Evolutionary conservation across 1,140 invertebrate genomes (phyloP).

Genomic region (Drosophila kikkawai): DNA sequence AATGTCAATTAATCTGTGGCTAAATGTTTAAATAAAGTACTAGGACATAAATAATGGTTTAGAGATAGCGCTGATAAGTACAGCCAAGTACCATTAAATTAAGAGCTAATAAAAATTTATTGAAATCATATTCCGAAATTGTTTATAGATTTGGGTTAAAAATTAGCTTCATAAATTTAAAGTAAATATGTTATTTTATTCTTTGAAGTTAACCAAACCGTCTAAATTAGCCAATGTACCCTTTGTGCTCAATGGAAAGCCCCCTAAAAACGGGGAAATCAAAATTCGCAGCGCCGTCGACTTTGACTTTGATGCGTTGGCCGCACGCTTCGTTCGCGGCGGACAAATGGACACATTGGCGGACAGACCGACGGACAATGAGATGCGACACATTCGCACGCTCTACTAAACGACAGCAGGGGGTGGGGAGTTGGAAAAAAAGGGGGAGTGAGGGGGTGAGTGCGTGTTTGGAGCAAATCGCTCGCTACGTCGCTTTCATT

Average conservation of each 20-base stretch:
- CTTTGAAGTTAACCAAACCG: rapidly evolving
- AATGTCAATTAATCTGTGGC: background rate
- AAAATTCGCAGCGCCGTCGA: constrained; percentile 57
- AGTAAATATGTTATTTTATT: background rate
- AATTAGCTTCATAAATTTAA: background rate
- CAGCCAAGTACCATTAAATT: constrained; percentile 1
- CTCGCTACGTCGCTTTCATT: constrained; percentile 68
- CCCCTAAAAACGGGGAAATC: constrained; percentile 41
- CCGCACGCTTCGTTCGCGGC: constrained; percentile 51
- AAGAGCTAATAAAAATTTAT: constrained; percentile 18
- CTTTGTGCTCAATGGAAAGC: constrained; percentile 10
- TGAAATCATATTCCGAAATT: constrained; percentile 7
- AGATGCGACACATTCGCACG: constrained; percentile 59
- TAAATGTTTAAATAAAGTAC: constrained; percentile 18
- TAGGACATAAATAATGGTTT: constrained; percentile 9
- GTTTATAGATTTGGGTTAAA: background rate
- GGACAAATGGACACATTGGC: constrained; percentile 25
- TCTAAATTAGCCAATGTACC: constrained; percentile 18
- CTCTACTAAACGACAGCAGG: constrained; percentile 41
- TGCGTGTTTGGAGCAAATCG: constrained; percentile 77
- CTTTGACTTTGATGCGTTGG: constrained; percentile 77
- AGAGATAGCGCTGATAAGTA: background rate
- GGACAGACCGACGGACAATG: constrained; percentile 13
- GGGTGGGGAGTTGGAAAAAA: background rate
- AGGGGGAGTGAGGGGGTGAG: constrained; percentile 6